Conservation (phyloP, 2,797 vertebrate species). For the Protonibea diacanthus region DNA sequence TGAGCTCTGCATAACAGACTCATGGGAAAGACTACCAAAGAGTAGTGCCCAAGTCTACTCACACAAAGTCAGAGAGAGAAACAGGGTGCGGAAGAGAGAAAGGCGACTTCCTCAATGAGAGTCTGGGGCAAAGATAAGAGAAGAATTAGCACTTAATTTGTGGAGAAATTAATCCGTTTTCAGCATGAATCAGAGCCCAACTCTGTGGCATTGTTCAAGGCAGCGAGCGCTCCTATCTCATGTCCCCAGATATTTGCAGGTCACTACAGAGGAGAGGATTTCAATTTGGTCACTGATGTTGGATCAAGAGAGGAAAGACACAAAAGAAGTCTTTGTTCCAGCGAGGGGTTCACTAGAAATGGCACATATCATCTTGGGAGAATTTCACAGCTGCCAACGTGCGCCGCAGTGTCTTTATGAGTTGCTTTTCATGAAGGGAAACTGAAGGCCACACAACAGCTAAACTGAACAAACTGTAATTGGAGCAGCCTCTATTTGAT, state of each 20-base stretch:
- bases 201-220: slow-evolving; percentile 78
- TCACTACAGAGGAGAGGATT: slow-evolving; percentile 81
- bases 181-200: slow-evolving; percentile 75
- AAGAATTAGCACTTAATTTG: slow-evolving; percentile 86
- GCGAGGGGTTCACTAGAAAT: slow-evolving; percentile 65
- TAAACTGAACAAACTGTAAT: slow-evolving; percentile 73
- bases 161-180: slow-evolving; percentile 85
- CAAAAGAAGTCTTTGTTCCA: slow-evolving; percentile 76
- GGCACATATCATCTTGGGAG: slow-evolving; percentile 66
- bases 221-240: slow-evolving; percentile 77
- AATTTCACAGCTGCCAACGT: slow-evolving; percentile 44
- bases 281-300: slow-evolving; percentile 81
- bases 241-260: slow-evolving; percentile 83
- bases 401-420: slow-evolving; percentile 25
- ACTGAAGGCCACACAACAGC: slow-evolving; percentile 67
- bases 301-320: slow-evolving; percentile 67
- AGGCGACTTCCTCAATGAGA: slow-evolving; percentile 72
- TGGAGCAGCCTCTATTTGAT: slow-evolving; percentile 74
- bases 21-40: slow-evolving; percentile 54
- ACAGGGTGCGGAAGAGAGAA: slow-evolving; percentile 34
- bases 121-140: slow-evolving; percentile 82
- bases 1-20: slow-evolving; percentile 42
- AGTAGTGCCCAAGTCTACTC: slow-evolving; percentile 18
- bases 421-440: slow-evolving; percentile 59
- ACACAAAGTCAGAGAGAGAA: slow-evolving; percentile 66